phyloP scores from a whole-genome alignment of 2,113 vertebrate species.

The Lophius piscatorius region DNA sequence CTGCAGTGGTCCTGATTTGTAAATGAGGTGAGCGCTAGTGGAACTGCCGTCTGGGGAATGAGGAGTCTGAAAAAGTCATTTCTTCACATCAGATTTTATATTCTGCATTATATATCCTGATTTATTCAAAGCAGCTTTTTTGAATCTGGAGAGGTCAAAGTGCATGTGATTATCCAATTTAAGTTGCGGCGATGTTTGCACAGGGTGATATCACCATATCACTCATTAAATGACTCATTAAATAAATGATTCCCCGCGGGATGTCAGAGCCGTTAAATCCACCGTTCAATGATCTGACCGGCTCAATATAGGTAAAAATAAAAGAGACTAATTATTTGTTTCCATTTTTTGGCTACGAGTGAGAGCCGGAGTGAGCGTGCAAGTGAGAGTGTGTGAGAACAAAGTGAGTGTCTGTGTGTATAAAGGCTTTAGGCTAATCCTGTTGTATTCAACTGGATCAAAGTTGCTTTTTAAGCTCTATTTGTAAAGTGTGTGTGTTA shows the following conservation, averaged over 20 bases:
- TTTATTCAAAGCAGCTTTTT: too few species aligned
- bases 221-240: not conserved
- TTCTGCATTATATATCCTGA: too few species aligned
- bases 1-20: too few species aligned
- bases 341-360: not conserved
- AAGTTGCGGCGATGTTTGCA: too few species aligned
- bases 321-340: conserved; percentile 46
- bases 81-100: too few species aligned
- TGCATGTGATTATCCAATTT: not conserved
- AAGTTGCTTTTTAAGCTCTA: conserved; percentile 58
- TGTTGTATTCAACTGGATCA: conserved; percentile 64
- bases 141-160: not conserved
- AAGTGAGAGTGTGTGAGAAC: conserved; percentile 30
- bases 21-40: too few species aligned
- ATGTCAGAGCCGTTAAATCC: not conserved
- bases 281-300: not conserved
- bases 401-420: conserved; percentile 45
- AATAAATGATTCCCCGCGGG: not conserved
- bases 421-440: conserved; percentile 63
- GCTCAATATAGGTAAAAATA: conserved; percentile 25
- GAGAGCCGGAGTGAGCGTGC: conserved; percentile 5
- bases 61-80: too few species aligned
- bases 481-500: conserved; percentile 42
- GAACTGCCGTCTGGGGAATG: too few species aligned
- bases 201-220: not conserved